Conservation (phyloP, 2,888 invertebrate species). For the Nezara viridula region DNA sequence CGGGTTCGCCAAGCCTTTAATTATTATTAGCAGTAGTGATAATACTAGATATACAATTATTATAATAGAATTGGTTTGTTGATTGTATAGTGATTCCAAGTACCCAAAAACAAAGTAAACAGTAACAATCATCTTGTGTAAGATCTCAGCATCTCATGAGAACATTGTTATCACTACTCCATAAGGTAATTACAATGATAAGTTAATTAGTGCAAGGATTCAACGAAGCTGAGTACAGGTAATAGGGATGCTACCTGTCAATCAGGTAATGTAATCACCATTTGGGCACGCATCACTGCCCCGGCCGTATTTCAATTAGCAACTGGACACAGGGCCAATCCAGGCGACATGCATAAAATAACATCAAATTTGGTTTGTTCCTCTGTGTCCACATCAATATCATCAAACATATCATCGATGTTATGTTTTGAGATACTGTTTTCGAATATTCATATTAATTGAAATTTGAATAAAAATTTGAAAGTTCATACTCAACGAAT, state of each 20-base stretch:
- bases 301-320: background rate
- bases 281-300: background rate
- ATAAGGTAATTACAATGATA: background rate
- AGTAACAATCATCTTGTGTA: too few species aligned
- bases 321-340: background rate
- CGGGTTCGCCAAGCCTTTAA: too few species aligned
- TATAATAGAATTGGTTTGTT: too few species aligned
- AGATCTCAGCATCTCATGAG: too few species aligned
- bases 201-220: background rate
- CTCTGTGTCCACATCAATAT: background rate
- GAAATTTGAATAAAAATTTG: too few species aligned
- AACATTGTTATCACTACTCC: background rate
- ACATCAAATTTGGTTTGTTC: background rate
- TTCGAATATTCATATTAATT: background rate
- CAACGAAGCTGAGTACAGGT: background rate
- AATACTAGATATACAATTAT: too few species aligned
- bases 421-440: background rate
- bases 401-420: background rate
- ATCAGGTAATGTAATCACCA: background rate
- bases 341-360: background rate
- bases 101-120: too few species aligned
- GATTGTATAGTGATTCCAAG: too few species aligned
- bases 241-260: slow-evolving; percentile 4
- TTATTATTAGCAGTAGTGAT: too few species aligned
- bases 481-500: too few species aligned